A percentile compares a stretch with the other conserved stretches of the same genome.
phyloP scores from a whole-genome alignment of 1,140 invertebrate species.

The Arion vulgaris region DNA sequence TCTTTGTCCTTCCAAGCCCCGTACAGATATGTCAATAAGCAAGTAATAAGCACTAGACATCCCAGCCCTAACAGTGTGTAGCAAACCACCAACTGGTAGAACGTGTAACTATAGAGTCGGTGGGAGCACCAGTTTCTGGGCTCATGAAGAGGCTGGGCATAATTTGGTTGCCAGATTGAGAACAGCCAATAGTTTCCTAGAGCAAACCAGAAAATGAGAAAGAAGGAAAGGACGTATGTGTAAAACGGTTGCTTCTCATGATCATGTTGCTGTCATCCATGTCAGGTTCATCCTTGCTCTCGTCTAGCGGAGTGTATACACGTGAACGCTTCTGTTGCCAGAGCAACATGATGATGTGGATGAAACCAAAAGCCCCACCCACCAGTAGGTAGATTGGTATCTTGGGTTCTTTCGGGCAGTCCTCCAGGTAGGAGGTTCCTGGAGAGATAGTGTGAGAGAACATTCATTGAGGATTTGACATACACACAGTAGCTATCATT shows the following conservation, averaged over 20 bases:
- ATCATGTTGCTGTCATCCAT: constrained; percentile 49
- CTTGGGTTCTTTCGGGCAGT: constrained; percentile 66
- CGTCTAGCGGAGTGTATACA: constrained; percentile 42
- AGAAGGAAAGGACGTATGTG: constrained; percentile 62
- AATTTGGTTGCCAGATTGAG: constrained; percentile 61
- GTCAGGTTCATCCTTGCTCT: constrained; percentile 27
- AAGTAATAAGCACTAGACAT: not conserved
- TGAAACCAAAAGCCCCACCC: constrained; percentile 64
- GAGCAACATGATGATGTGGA: constrained; percentile 55
- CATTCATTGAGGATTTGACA: too few species aligned
- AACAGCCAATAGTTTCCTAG: constrained; percentile 74
- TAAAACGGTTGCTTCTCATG: constrained; percentile 48
- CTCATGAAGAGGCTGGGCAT: constrained; percentile 76
- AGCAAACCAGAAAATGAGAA: constrained; percentile 72
- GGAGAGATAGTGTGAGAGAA: not conserved
- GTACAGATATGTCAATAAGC: not conserved
- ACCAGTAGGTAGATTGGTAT: constrained; percentile 69
- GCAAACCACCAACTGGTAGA: constrained; percentile 80
- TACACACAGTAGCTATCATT: too few species aligned
- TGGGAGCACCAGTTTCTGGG: constrained; percentile 66
- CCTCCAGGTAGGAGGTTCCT: constrained; percentile 58
- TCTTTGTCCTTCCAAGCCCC: not conserved
- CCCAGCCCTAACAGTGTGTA: constrained; percentile 76
- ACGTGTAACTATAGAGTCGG: constrained; percentile 56
- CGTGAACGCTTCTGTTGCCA: constrained; percentile 52